Percentiles rank a stretch among this genome's conserved stretches.
Evolutionary conservation across 2,888 invertebrate species (phyloP).

Genomic region (Xylota segnis): DNA sequence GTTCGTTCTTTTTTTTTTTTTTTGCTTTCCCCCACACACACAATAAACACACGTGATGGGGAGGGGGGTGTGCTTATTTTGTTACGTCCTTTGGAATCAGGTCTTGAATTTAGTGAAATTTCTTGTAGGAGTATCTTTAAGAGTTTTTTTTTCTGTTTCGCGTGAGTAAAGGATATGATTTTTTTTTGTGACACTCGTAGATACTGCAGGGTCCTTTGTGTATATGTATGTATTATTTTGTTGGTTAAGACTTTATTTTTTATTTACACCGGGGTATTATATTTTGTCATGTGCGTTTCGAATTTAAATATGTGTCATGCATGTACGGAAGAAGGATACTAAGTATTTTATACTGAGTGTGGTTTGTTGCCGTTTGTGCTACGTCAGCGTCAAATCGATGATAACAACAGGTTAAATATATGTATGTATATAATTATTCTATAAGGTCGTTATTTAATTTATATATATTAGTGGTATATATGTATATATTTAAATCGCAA

Average conservation of each 20-base stretch:
- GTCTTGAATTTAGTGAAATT: constrained; percentile 32
- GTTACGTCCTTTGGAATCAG: constrained; percentile 20
- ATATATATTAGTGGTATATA: too few relatives aligned
- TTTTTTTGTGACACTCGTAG: constrained; percentile 25
- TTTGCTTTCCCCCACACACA: constrained; percentile 8
- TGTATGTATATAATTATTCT: constrained; percentile 14
- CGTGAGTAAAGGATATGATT: constrained; percentile 47
- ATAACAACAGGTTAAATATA: constrained; percentile 73
- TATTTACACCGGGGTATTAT: constrained; percentile 21
- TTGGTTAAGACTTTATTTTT: not conserved
- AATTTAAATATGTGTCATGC: constrained; percentile 46
- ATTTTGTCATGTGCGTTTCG: constrained; percentile 24
- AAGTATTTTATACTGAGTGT: constrained; percentile 17
- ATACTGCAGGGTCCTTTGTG: not conserved
- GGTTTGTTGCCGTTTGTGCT: constrained; percentile 48
- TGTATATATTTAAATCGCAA: constrained; percentile 39
- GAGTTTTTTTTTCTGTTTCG: constrained; percentile 25
- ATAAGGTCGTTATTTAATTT: constrained; percentile 36
- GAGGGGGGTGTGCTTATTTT: not conserved
- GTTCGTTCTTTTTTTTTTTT: constrained; percentile 29
- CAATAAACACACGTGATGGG: constrained; percentile 38
- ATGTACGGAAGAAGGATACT: constrained; percentile 2
- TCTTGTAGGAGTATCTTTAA: constrained; percentile 23
- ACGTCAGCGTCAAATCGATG: constrained; percentile 59
- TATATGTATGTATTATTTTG: not conserved